These are phyloP conservation scores for Zosterops borbonicus DNA, from an alignment of 2,113 vertebrate genomes.

Conservation along the genomic window DNA sequence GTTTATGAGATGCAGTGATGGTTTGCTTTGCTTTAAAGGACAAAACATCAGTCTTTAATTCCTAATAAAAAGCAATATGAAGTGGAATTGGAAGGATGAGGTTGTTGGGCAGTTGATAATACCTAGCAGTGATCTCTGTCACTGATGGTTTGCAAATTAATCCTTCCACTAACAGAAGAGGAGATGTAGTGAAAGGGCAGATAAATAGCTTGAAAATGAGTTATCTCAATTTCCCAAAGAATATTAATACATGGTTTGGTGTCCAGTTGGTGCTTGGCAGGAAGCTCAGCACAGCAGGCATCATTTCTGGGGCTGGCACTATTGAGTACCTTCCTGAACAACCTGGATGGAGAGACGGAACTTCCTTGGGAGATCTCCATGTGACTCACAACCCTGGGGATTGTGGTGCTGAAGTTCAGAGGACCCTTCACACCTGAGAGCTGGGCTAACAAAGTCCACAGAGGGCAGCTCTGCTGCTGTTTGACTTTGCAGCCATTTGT, in stretches of 20 bases:
- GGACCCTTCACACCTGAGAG: not conserved
- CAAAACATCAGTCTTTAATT: not conserved
- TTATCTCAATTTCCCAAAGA: not conserved
- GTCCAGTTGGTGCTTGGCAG: not conserved
- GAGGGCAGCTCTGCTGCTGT: not conserved
- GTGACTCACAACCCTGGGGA: accelerated
- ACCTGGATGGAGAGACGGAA: not conserved
- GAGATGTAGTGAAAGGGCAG: not conserved
- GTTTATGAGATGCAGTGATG: not conserved
- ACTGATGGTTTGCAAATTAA: not conserved
- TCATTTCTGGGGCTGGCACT: not conserved
- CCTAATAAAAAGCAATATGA: not conserved
- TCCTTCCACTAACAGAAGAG: not conserved
- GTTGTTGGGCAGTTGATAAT: not conserved
- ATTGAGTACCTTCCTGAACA: not conserved
- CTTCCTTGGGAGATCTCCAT: not conserved
- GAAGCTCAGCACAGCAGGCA: not conserved
- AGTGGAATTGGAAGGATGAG: not conserved
- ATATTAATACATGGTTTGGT: not conserved
- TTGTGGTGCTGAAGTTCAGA: not conserved
- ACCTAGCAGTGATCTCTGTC: not conserved
- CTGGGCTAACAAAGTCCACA: not conserved
- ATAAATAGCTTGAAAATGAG: not conserved
- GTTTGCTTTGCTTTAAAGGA: not conserved
- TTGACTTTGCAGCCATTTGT: not conserved